Percentiles rank a stretch among this genome's conserved stretches.
Evolutionary conservation across 2,888 invertebrate genomes (phyloP).

Genomic region (Synergus gifuensis): DNA sequence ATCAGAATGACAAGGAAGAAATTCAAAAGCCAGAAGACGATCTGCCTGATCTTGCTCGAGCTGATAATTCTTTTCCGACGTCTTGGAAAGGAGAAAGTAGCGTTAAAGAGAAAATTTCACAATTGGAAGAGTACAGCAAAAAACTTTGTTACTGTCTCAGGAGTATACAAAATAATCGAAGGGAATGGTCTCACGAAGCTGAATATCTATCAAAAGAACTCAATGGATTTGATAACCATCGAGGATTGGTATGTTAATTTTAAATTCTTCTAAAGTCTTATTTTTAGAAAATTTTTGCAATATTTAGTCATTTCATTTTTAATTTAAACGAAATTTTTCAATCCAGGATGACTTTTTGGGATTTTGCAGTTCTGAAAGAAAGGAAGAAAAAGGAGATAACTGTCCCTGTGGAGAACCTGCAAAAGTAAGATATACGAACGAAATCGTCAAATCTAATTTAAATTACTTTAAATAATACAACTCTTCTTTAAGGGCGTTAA

Average conservation of each 20-base stretch:
- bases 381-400: background rate
- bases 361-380: background rate
- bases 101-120: constrained; percentile 42
- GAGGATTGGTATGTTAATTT: constrained; percentile 16
- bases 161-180: constrained; percentile 47
- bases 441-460: no score
- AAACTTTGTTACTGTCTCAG: constrained; percentile 49
- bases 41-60: background rate
- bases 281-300: background rate
- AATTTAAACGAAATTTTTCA: background rate
- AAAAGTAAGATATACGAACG: constrained; percentile 7
- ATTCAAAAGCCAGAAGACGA: background rate
- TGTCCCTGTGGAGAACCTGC: constrained; percentile 19
- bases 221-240: constrained; percentile 5
- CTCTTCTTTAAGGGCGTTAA: no score
- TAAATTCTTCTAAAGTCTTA: background rate
- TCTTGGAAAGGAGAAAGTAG: constrained; percentile 27
- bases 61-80: constrained; percentile 2
- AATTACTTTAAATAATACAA: no score
- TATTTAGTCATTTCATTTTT: background rate
- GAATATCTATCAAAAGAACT: constrained; percentile 46
- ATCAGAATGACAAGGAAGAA: constrained; percentile 19
- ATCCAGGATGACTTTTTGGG: background rate
- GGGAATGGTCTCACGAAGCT: constrained; percentile 43
- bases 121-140: constrained; percentile 47